These are phyloP conservation scores for Hypselothyrea guttata DNA, from an alignment of 2,888 invertebrate species.

Conservation along the genomic window DNA sequence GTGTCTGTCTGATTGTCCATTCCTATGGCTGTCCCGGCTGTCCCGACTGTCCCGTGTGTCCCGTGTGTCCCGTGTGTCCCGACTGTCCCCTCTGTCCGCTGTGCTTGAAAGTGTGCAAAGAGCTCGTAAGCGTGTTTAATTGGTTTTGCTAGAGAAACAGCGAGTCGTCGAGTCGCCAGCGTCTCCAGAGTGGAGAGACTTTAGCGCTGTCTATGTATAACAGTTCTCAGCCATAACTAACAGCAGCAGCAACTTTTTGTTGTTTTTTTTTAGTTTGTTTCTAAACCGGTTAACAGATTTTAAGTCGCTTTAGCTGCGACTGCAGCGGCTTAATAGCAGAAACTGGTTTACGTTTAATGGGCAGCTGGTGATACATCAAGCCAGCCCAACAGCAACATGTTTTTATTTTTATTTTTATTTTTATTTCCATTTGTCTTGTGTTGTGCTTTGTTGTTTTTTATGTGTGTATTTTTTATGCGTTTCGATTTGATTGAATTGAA, in stretches of 20 bases:
- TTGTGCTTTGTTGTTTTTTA: not conserved
- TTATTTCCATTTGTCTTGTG: not conserved
- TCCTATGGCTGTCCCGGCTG: constrained; percentile 9
- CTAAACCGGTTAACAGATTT: constrained; percentile 63
- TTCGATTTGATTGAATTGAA: no score
- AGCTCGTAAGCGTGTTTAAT: constrained; percentile 41
- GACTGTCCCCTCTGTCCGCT: not conserved
- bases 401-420: not conserved
- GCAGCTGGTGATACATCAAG: constrained; percentile 53
- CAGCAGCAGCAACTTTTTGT: constrained; percentile 8
- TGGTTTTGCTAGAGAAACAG: constrained; percentile 42
- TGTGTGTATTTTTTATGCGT: no score
- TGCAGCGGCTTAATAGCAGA: constrained; percentile 23
- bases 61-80: no score
- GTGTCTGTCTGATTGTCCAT: constrained; percentile 8
- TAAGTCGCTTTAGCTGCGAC: constrained; percentile 38
- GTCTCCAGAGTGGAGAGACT: no score
- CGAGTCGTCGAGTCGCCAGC: constrained; percentile 25
- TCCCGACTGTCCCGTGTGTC: no score
- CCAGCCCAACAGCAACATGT: not conserved
- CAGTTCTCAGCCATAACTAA: constrained; percentile 36
- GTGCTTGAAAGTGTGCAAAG: no score
- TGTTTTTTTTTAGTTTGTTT: constrained; percentile 46
- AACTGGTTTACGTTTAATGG: constrained; percentile 61
- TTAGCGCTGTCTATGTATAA: constrained; percentile 38